Conservation (phyloP, 2,113 vertebrate genomes). For the Nibea albiflora region DNA sequence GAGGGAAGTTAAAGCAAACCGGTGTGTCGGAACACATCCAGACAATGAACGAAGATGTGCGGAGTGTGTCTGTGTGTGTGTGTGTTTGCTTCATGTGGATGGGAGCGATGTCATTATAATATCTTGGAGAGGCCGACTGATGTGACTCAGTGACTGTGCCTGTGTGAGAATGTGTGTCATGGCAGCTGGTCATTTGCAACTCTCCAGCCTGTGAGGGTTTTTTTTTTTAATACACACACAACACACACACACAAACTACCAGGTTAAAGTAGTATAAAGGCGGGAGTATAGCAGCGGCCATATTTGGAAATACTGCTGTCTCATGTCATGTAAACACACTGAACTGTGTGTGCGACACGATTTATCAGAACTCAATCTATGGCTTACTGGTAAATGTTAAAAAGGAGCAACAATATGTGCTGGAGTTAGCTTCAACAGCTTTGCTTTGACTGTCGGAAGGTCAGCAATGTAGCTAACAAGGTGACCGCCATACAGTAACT, state of each 20-base stretch:
- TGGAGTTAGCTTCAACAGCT: neutral
- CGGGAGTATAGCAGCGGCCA: no score
- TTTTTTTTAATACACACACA: neutral
- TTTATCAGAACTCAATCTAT: neutral
- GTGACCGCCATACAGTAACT: neutral
- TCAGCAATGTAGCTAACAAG: neutral
- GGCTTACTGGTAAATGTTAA: no score
- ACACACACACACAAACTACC: neutral
- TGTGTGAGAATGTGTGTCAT: neutral
- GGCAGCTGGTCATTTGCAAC: neutral
- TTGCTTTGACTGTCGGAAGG: neutral
- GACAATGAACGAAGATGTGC: neutral
- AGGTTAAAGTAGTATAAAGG: neutral
- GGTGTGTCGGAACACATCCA: neutral
- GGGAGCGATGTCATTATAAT: conserved; percentile 15
- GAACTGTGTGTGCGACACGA: neutral
- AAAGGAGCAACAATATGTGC: neutral
- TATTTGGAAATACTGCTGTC: neutral
- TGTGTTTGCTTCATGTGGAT: neutral
- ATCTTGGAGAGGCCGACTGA: neutral
- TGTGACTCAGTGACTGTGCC: conserved; percentile 2
- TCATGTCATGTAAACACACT: neutral
- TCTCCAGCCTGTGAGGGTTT: neutral
- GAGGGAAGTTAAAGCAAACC: neutral
- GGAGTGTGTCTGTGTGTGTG: neutral